These are phyloP conservation scores for Agrochola lychnidis DNA, from an alignment of 2,888 invertebrate genomes.

Conservation along the genomic window DNA sequence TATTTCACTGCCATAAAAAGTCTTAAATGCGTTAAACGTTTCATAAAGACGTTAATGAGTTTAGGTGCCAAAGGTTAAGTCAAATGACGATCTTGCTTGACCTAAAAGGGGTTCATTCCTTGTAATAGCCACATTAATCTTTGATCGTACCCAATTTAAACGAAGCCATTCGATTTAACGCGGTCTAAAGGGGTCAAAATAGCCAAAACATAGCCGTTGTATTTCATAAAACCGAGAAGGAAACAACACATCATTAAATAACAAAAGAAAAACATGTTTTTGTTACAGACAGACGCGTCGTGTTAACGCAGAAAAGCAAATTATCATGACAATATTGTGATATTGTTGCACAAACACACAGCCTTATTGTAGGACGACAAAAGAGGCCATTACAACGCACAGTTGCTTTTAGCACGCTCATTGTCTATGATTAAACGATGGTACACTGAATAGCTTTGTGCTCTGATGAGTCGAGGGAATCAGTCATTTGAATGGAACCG, in stretches of 20 bases:
- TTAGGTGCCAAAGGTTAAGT: conserved; percentile 23
- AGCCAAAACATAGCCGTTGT: not conserved
- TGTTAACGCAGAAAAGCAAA: conserved; percentile 30
- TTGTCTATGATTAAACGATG: conserved; percentile 67
- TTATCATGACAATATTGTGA: conserved; percentile 62
- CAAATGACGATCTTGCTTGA: conserved; percentile 25
- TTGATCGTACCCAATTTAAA: conserved; percentile 21
- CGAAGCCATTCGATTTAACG: not conserved
- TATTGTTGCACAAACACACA: conserved; percentile 60
- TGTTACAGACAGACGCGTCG: conserved; percentile 14
- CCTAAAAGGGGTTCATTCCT: conserved; percentile 35
- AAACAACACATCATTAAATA: conserved; percentile 11
- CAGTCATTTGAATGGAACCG: conserved; percentile 47
- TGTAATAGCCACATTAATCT: conserved; percentile 48
- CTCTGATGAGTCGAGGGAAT: conserved; percentile 47
- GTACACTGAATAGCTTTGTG: conserved; percentile 58
- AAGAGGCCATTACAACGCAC: conserved; percentile 54
- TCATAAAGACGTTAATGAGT: conserved; percentile 23
- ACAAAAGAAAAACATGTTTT: conserved; percentile 39
- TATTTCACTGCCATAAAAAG: conserved; percentile 22
- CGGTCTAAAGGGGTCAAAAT: not conserved
- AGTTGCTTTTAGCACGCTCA: conserved; percentile 62
- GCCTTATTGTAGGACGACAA: conserved; percentile 59
- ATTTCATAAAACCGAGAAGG: not conserved
- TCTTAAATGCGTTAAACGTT: not conserved